Conservation (phyloP, 2,888 invertebrate genomes). For the Temnothorax ravouxi region DNA sequence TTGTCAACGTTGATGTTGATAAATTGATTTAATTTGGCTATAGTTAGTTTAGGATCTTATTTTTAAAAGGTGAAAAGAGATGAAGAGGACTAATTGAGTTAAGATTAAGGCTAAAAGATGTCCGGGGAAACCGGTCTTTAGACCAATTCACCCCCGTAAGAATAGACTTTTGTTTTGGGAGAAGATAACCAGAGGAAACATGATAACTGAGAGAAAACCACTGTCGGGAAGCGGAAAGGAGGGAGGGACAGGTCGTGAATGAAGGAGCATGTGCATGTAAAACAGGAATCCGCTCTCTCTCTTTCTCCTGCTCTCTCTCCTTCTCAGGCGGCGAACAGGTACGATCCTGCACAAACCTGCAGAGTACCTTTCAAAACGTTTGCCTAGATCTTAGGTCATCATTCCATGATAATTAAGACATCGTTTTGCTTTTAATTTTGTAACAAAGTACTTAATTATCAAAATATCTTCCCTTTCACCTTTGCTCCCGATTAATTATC, state of each 20-base stretch:
- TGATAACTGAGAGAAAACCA: constrained; percentile 1
- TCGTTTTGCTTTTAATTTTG: neutral
- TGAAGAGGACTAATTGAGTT: neutral
- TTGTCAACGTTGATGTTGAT: constrained; percentile 6
- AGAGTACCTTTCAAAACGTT: neutral
- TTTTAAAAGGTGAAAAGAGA: neutral
- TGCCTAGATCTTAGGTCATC: neutral
- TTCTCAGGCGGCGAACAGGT: constrained; percentile 14
- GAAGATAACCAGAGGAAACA: constrained; percentile 4
- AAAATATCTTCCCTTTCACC: neutral
- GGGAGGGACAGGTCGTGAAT: constrained; percentile 65
- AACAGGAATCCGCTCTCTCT: constrained; percentile 26
- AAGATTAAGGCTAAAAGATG: neutral
- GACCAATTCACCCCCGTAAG: neutral
- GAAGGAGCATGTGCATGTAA: constrained; percentile 65
- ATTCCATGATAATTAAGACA: neutral
- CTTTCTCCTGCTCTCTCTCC: neutral
- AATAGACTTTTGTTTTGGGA: constrained; percentile 40
- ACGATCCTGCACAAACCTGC: constrained; percentile 13
- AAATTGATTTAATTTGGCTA: neutral
- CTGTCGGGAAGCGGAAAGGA: constrained; percentile 46
- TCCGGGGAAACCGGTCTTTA: constrained; percentile 30
- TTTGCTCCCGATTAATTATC: neutral
- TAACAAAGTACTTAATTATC: neutral
- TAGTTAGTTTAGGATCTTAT: neutral